Evolutionary conservation across 2,113 vertebrate species (phyloP).

Genomic region (Ramphastos sulfuratus): DNA sequence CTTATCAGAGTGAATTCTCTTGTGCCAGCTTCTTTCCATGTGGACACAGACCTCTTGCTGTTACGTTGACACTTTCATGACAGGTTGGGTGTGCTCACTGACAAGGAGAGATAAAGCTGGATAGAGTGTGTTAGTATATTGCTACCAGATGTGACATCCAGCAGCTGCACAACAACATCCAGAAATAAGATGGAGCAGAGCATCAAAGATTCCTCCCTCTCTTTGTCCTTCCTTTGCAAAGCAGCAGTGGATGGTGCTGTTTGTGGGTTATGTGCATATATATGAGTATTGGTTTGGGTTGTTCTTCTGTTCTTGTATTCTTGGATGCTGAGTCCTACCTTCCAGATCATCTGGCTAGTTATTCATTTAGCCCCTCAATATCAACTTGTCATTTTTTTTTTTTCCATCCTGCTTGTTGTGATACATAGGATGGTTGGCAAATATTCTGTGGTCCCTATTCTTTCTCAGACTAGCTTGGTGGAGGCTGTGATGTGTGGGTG

Average conservation of each 20-base stretch:
- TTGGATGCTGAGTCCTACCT: not conserved
- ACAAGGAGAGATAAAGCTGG: slow-evolving; percentile 7
- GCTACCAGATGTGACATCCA: slow-evolving; percentile 35
- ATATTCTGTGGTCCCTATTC: not conserved
- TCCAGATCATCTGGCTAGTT: not conserved
- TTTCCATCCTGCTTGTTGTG: not conserved
- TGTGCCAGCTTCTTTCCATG: not conserved
- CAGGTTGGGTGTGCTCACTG: not conserved
- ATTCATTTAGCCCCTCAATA: not conserved
- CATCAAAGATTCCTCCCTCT: not conserved
- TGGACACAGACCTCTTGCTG: not conserved
- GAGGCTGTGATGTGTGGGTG: not conserved
- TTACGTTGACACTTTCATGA: not conserved
- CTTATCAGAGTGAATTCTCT: not conserved
- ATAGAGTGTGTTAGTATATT: not conserved
- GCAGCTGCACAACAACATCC: not conserved
- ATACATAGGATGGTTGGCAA: not conserved
- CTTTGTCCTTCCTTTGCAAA: not conserved
- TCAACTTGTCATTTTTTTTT: not conserved
- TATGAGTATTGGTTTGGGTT: too few relatives aligned
- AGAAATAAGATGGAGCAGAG: not conserved
- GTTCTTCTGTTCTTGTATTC: not conserved
- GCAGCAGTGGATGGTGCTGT: not conserved
- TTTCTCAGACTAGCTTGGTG: not conserved
- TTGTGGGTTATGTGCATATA: fast-evolving